Evolutionary conservation across 2,113 vertebrate genomes (phyloP).

Genomic region (Callionymus lyra): DNA sequence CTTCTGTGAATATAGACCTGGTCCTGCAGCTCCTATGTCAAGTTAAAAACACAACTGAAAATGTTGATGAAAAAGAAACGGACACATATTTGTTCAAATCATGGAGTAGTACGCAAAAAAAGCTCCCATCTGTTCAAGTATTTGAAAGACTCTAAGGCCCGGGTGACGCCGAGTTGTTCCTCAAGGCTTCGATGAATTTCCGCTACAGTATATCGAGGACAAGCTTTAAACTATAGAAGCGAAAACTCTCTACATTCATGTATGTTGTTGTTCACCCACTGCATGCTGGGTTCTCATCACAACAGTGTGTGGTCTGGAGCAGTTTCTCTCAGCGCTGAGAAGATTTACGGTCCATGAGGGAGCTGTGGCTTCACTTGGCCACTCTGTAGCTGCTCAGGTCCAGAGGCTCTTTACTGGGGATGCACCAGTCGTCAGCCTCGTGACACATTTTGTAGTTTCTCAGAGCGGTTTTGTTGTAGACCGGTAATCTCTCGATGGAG

Average conservation of each 20-base stretch:
- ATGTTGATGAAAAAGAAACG: too few relatives aligned
- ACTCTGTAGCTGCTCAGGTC: conserved; percentile 77
- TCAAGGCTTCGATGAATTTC: not conserved
- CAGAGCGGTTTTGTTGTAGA: conserved; percentile 91
- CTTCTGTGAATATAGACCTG: too few relatives aligned
- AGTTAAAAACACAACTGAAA: too few relatives aligned
- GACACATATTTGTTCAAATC: conserved; percentile 12
- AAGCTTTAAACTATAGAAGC: too few relatives aligned
- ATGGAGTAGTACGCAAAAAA: conserved; percentile 5
- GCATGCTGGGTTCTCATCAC: conserved; percentile 2
- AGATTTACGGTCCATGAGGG: conserved; percentile 3
- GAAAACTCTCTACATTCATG: too few relatives aligned
- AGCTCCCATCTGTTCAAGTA: conserved; percentile 32
- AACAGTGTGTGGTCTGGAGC: conserved; percentile 3
- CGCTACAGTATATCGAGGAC: too few relatives aligned
- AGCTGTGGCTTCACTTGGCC: conserved; percentile 57
- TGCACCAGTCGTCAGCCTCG: conserved; percentile 84
- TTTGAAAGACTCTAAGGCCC: conserved; percentile 17
- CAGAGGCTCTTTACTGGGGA: conserved; percentile 86
- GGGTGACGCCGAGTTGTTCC: conserved; percentile 2
- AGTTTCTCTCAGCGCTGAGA: not conserved
- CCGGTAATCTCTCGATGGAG: conserved; percentile 85
- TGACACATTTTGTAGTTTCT: conserved; percentile 86
- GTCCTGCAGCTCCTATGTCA: too few relatives aligned
- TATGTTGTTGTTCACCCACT: not conserved